These are phyloP conservation scores for Holocentrus rufus DNA, from an alignment of 2,797 vertebrate genomes.

Conservation along the genomic window DNA sequence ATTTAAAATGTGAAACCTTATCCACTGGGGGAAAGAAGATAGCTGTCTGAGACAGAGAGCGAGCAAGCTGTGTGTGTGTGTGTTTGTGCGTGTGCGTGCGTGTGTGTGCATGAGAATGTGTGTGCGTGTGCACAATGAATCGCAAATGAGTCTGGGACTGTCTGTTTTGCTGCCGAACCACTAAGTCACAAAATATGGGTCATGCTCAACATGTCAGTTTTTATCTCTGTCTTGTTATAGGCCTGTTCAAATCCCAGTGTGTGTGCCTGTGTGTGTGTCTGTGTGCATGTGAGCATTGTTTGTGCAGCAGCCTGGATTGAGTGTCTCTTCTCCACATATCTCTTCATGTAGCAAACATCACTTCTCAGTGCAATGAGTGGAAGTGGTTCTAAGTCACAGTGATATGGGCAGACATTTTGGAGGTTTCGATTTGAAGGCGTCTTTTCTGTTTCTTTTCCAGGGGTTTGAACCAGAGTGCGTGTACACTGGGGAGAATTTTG, in stretches of 20 bases:
- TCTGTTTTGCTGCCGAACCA: constrained; percentile 52
- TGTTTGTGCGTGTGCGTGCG: constrained; percentile 5
- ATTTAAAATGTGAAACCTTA: constrained; percentile 84
- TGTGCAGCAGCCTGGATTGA: constrained; percentile 16
- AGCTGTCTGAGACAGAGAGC: constrained; percentile 58
- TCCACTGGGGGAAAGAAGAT: constrained; percentile 72
- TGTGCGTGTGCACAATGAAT: constrained; percentile 34
- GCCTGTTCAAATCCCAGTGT: constrained; percentile 46
- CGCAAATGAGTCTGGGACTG: constrained; percentile 49
- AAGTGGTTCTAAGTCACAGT: constrained; percentile 9
- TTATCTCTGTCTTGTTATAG: constrained; percentile 48
- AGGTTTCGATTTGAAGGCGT: constrained; percentile 24
- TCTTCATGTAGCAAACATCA: constrained; percentile 7
- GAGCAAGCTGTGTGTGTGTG: constrained; percentile 33
- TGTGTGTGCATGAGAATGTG: constrained; percentile 24
- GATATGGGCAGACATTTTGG: constrained; percentile 7
- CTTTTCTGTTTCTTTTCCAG: constrained; percentile 75
- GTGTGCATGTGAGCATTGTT: constrained; percentile 29
- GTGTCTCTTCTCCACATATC: not conserved
- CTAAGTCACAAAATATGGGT: constrained; percentile 63
- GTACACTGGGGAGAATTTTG: constrained; percentile 90
- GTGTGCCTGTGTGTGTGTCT: constrained; percentile 20
- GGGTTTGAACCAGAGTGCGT: constrained; percentile 93
- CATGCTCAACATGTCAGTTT: constrained; percentile 54
- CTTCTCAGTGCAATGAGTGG: constrained; percentile 10